phyloP scores from a whole-genome alignment of 2,113 vertebrate species.

The Turnix velox region DNA sequence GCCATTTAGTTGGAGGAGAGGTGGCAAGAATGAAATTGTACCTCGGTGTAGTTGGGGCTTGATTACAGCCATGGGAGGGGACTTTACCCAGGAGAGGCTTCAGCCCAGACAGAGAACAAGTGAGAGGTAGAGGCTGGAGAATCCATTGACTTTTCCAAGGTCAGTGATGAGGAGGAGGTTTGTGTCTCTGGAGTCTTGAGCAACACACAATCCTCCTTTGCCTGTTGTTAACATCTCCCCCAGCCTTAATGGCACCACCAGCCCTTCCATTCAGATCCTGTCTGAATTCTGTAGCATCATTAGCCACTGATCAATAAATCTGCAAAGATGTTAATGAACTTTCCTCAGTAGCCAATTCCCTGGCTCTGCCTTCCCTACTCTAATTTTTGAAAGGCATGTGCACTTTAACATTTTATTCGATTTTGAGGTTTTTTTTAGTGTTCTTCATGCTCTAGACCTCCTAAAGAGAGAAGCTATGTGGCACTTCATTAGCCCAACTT shows the following conservation, averaged over 20 bases:
- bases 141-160: conserved; percentile 26
- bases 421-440: not conserved
- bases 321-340: not conserved
- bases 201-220: not conserved
- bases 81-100: conserved; percentile 5
- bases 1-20: not conserved
- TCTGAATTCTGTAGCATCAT: not conserved
- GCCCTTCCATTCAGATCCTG: not conserved
- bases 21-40: not conserved
- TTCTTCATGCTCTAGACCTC: not conserved
- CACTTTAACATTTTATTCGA: not conserved
- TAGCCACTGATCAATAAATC: not conserved
- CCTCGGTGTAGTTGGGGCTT: not conserved
- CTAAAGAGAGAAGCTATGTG: not conserved
- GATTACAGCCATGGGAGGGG: not conserved
- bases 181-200: not conserved
- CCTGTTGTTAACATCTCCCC: not conserved
- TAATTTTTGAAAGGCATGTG: not conserved
- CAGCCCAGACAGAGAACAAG: not conserved
- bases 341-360: not conserved
- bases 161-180: not conserved
- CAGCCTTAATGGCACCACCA: not conserved
- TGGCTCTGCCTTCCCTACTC: not conserved
- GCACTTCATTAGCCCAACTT: not conserved
- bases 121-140: not conserved